Base-by-base conservation (phyloP, 2,113 vertebrate genomes). In the Monopterus albus region DNA sequence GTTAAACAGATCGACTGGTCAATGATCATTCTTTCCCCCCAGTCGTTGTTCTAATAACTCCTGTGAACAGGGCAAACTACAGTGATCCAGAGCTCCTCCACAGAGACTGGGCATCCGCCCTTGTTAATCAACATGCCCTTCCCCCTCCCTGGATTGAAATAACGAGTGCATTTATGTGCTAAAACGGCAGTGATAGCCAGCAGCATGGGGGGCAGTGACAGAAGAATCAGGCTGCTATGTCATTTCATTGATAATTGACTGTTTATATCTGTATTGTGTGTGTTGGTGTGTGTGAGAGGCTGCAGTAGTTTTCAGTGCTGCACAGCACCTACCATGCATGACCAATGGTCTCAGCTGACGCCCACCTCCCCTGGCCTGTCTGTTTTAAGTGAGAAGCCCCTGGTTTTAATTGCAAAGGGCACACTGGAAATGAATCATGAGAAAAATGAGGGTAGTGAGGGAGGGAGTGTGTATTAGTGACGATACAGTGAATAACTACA, bases 81-180 rank as follows among this genome's bases (percentile, higher is more conserved):
- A 29, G 82, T 3, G 81, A 88, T 89, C 84, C 82, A 84, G 88
- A 76, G 68, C 91, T 90, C 17, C 91, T 92, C 93, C 93, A 89
- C 94, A 94, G 93, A 95, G 94, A 95, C 86, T 87, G 93, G 94
- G 93, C 94, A 95, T 95, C 94, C 96, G 95, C 94, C 83, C 82
- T 35, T 40, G 75, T 88, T 82, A 78, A 84, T 81, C 79, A 84
- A 46, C 38, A 0, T 23, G 42, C 75, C 64, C 79, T 35, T 51
- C 71, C 86, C 77, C 84, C 78, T 91, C 91, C 91, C 92, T 87
- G 88, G 95, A 94, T 94, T 91, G 89, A 90, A 94, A 95, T 96
- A 96, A 97, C 95, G 95, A 97, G 95, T 97, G 94, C 95, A 96
- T 96, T 97, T 96, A 94, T 82, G 93, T 94, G 91, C 93, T 95